Base-by-base conservation (phyloP, 2,888 invertebrate species). In the Thymelicus sylvestris region DNA sequence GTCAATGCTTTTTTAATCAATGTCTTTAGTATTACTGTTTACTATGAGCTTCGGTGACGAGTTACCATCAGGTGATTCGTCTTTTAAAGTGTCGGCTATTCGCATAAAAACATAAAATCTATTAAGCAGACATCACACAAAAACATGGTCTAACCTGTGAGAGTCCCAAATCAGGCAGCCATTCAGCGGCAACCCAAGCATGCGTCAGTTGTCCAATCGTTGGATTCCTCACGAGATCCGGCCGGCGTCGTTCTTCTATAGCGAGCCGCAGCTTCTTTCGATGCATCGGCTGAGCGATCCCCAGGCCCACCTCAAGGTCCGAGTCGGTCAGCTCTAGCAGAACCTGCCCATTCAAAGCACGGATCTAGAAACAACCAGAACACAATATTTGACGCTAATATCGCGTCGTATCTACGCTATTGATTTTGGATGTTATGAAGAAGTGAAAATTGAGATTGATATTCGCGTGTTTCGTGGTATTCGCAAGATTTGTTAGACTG, bases 151-250 rank as follows among this genome's bases (percentile, higher is more conserved):
- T 47, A 31, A 96, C 96, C 94, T 96, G 96, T 10, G 98, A 96
- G 70, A 99, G 92, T 71, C 98, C 98, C 66, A 99, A 95, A 85
- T 98, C 98, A 0, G 98, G 97, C 78, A 99, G 91, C 98, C 98
- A 98, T 85, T 98, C 98, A 66, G 97, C 97, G 41, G 98, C 97
- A 47, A 98, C 98, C 98, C 98, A 99, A 19, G 97, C 97, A 88
- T 98, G 98, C 64, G 97, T 97, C 74, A 98, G 94, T 82, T 97
- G 97, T 12, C 97, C 97, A 79, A 98, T 97, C 83, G 96, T 96
- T 0, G 98, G 97, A 91, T 98, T 98, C 78, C 98, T 95, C 82
- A 98, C 97, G 77, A 97, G 94, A 78, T 97, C 96, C 0, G 98
- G 98, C 77, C 98, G 96, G 66, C 98, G 94, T 77, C 98, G 96